Conservation (phyloP, 2,797 vertebrate species). For the Sebastolobus alascanus region DNA sequence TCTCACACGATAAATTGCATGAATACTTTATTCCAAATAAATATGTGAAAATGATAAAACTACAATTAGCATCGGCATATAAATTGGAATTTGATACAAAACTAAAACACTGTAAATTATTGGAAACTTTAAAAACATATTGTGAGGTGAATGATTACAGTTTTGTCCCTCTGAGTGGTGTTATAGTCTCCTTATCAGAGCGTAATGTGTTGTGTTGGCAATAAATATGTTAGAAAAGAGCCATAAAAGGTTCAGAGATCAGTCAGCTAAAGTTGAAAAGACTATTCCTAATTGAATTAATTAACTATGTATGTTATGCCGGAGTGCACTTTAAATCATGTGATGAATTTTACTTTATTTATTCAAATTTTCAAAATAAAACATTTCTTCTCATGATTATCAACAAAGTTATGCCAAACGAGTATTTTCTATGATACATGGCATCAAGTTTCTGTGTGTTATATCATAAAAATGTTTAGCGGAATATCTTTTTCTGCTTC, state of each 20-base stretch:
- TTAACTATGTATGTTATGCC: neutral
- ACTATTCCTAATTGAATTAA: neutral
- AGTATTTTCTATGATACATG: neutral
- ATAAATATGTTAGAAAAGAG: constrained; percentile 9
- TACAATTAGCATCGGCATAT: neutral
- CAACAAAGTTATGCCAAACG: neutral
- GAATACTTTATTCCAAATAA: constrained; percentile 13
- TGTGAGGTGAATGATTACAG: neutral
- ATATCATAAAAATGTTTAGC: constrained; percentile 25
- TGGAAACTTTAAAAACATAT: neutral
- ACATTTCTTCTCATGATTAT: neutral
- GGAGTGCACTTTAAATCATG: neutral
- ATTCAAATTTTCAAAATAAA: neutral
- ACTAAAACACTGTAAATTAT: neutral
- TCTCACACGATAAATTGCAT: neutral
- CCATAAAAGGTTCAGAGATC: constrained; percentile 44
- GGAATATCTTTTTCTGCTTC: constrained; percentile 76
- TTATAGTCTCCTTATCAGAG: constrained; percentile 30
- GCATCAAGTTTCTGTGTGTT: neutral
- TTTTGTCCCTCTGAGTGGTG: neutral
- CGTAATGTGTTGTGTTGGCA: neutral
- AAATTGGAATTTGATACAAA: neutral
- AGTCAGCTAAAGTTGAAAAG: constrained; percentile 29
- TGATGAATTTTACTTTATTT: neutral
- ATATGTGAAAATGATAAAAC: neutral